Evolutionary conservation across 2,113 vertebrate species (phyloP), one percentile per base, ranked within the genome.

Genomic region (Rattus rattus): DNA sequence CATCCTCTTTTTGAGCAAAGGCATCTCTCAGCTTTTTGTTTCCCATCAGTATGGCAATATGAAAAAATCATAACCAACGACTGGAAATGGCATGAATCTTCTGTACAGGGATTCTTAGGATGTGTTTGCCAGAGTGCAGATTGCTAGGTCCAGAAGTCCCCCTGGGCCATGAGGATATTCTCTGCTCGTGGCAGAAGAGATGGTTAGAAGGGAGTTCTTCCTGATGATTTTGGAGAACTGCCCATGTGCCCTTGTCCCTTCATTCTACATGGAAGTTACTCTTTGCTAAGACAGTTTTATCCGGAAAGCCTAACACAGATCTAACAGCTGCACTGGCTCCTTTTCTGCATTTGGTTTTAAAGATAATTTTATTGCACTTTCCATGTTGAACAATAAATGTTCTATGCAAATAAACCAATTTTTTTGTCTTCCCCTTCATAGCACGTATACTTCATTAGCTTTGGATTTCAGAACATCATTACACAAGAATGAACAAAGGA

Each of bases 341-440:
- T 26, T 2, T 39, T 59, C 28, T 49, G 14, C 52, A 92, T 59
- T 47, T 65, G 19, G 5, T 65, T 92, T 94, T 93, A 33, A 75
- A 87, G 20, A 72, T 83, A 91, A 93, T 92, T 89, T 79, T 86
- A 56, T n/a, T 88, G 90, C 49, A 11, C 87, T 81, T 89, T 96
- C 36, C 73, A n/a, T 90, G 43, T 91, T 94, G 54, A 93, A 65
- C 33, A 81, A 86, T 94, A 96, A 93, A 80, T 72, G 12, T 30
- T 65, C 47, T 26, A 63, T 43, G 39, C 73, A 91, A 80, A 94
- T 90, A 89, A 89, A 94, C 63, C 89, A 81, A 61, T 69, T 91
- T 95, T 77, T 95, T 80, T 94, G 49, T 65, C 56, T 94, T 88
- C 65, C 63, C 12, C 28, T 56, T 86, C 93, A 67, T 19, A 81